These are phyloP conservation scores for Epizoanthus scotinus DNA, from an alignment of 92 coral and sea anemone species.

Conservation along the genomic window DNA sequence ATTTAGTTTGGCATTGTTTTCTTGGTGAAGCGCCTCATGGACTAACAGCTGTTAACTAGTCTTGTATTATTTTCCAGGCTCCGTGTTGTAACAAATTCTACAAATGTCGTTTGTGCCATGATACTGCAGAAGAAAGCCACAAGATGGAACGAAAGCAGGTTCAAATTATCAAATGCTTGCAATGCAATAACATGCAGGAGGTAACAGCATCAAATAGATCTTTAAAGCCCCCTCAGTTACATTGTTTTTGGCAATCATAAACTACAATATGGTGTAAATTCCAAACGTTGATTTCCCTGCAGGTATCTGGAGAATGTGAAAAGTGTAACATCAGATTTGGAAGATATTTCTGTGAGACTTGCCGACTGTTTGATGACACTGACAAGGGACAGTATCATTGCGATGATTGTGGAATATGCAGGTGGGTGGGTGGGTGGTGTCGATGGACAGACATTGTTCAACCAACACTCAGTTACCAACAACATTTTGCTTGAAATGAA, in stretches of 20 bases:
- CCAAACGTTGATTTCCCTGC: background rate
- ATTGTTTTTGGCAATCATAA: background rate
- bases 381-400: slow-evolving; percentile 96
- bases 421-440: slow-evolving; percentile 51
- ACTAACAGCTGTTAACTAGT: no score
- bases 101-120: slow-evolving; percentile 51
- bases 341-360: slow-evolving; percentile 78
- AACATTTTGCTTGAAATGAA: no score
- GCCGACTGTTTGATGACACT: slow-evolving; percentile 88
- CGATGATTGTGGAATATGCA: slow-evolving; percentile 93
- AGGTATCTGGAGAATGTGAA: slow-evolving; percentile 76
- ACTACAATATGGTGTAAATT: background rate
- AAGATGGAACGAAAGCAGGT: slow-evolving; percentile 54
- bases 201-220: no score
- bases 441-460: no score
- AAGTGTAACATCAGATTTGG: slow-evolving; percentile 86
- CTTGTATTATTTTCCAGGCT: slow-evolving; percentile 5
- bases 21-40: no score
- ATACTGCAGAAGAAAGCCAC: slow-evolving; percentile 43
- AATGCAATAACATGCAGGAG: slow-evolving; percentile 47
- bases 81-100: slow-evolving; percentile 53
- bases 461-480: no score
- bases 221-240: no score
- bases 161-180: slow-evolving; percentile 44
- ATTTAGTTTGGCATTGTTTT: no score